Base-by-base conservation (phyloP, 2,797 vertebrate genomes). In the Sebastes reedi region DNA sequence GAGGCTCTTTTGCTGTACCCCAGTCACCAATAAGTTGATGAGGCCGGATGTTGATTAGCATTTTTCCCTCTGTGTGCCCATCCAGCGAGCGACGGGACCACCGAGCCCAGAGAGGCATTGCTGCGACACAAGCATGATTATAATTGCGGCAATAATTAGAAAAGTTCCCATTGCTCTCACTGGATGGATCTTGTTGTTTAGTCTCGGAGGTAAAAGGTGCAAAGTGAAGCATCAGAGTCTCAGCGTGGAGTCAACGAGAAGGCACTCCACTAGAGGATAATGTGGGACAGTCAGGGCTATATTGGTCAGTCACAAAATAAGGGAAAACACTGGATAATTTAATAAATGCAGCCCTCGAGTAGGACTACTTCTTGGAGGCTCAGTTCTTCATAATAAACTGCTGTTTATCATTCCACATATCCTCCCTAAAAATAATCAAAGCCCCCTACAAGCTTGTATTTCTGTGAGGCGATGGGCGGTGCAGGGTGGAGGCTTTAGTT, bases 81-180 rank as follows among this genome's bases (percentile, higher is more conserved):
- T 91, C 74, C 80, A 82, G 74, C 70, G 67, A 87, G 85, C 88
- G 86, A 81, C 88, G 86, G 89, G 86, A 88, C 85, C 82, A 81
- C 82, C 39, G 75, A 81, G 81, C 82, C 68, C 87, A 78, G 67
- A 87, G 89, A 87, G 85, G 58, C 79, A 58, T 36, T 60, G 55
- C 86, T 83, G 87, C 83, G 61, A 69, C 67, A 84, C 78, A 78
- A 75, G 75, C 77, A 75, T 94, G 89, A 95, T 95, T 95, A 91
- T 92, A 92, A 94, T 93, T 94, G 87, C 56, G 3, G 80, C 59
- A 92, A 88, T 93, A 94, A 95, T 95, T 94, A 92, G 87, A 92
- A 92, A 93, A 91, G 83, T 91, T 90, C 82, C 82, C 46, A 67
- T 88, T 79, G 67, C 78, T 89, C 80, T 87, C 86, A 67, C 72